Conservation (phyloP, 2,797 vertebrate species). For the Psittacula echo region DNA sequence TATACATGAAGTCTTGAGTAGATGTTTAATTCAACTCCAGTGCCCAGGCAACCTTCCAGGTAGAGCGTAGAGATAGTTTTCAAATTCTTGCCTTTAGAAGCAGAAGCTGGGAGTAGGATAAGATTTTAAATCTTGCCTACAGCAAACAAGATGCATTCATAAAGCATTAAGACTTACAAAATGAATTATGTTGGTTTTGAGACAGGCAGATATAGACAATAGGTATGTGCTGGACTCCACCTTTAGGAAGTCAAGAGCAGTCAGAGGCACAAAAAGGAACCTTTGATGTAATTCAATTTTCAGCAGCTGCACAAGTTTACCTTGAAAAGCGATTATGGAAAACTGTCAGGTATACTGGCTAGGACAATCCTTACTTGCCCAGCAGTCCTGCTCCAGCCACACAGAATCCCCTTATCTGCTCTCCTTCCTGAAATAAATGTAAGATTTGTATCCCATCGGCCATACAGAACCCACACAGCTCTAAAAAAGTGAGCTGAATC, state of each 20-base stretch:
- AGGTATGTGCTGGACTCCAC: neutral
- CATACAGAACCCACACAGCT: neutral
- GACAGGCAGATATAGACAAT: neutral
- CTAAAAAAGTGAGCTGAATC: conserved; percentile 24
- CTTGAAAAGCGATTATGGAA: neutral
- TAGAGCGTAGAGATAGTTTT: neutral
- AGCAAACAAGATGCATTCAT: neutral
- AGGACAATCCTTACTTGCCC: neutral
- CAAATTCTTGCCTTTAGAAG: neutral
- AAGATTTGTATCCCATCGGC: neutral
- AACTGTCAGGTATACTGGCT: neutral
- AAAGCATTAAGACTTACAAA: neutral
- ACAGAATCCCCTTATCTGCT: neutral
- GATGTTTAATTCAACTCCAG: neutral
- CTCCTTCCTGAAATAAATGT: neutral
- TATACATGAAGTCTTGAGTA: neutral
- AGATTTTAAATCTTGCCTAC: neutral
- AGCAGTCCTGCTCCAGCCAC: neutral
- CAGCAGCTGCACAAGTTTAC: neutral
- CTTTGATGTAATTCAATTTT: neutral
- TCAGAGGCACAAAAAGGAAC: neutral
- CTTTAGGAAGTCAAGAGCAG: neutral
- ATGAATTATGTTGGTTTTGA: neutral
- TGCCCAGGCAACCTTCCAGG: neutral
- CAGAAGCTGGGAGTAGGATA: neutral